phyloP scores from a whole-genome alignment of 2,888 invertebrate species.

The Branchellion lobata region DNA sequence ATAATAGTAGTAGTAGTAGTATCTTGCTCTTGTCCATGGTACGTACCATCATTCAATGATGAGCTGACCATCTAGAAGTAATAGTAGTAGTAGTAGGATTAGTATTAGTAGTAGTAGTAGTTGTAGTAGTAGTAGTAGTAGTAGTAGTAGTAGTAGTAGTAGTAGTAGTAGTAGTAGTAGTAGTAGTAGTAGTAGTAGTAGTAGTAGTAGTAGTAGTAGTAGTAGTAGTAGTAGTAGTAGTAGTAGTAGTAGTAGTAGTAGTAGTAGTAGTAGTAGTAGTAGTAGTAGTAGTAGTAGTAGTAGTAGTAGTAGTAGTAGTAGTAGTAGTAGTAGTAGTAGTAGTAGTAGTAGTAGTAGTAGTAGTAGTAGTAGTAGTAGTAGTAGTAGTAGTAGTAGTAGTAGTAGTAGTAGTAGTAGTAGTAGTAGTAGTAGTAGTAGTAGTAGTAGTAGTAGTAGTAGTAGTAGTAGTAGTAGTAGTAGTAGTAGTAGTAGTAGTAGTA shows the following conservation, averaged over 20 bases:
- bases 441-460: constrained; percentile 31
- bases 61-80: too few species aligned
- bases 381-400: too few species aligned
- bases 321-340: constrained; percentile 40
- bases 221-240: constrained; percentile 47
- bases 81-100: too few species aligned
- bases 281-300: constrained; percentile 39
- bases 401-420: too few species aligned
- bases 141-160: constrained; percentile 47
- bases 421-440: constrained; percentile 39
- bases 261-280: constrained; percentile 40
- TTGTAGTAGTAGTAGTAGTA: constrained; percentile 45
- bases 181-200: constrained; percentile 47
- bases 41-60: too few species aligned
- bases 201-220: constrained; percentile 47
- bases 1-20: too few species aligned
- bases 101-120: too few species aligned
- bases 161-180: constrained; percentile 47
- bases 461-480: constrained; percentile 26
- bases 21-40: too few species aligned
- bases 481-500: constrained; percentile 14
- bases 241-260: constrained; percentile 40
- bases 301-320: constrained; percentile 40
- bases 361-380: constrained; percentile 9
- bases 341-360: constrained; percentile 37